These are phyloP conservation scores for Tragelaphus eurycerus DNA, from an alignment of 2,797 vertebrate genomes.

Conservation along the genomic window DNA sequence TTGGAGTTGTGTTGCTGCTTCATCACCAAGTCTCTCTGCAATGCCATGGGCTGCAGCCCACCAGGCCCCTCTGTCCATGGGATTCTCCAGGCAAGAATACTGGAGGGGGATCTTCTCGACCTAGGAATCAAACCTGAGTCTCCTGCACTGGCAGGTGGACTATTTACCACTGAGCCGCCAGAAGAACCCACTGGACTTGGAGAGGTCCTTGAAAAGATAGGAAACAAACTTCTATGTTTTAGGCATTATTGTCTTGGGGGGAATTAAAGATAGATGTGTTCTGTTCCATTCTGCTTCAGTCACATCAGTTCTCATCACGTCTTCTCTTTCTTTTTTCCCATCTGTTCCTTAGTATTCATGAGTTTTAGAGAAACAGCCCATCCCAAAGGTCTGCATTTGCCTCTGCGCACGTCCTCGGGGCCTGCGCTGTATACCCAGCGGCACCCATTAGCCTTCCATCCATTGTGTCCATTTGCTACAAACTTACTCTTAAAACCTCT, in stretches of 20 bases:
- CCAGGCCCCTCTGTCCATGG: not conserved
- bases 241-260: slow-evolving; percentile 58
- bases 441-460: not conserved
- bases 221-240: slow-evolving; percentile 41
- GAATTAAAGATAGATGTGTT: slow-evolving; percentile 58
- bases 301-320: not conserved
- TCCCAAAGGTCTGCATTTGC: not conserved
- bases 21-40: not conserved
- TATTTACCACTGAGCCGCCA: not conserved
- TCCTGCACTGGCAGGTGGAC: not conserved
- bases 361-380: not conserved
- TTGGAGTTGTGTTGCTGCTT: not conserved
- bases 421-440: not conserved
- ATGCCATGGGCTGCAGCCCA: not conserved
- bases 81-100: not conserved
- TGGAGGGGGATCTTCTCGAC: not conserved
- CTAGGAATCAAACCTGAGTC: not conserved
- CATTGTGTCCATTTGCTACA: not conserved
- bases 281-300: slow-evolving; percentile 22
- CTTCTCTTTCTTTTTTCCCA: slow-evolving; percentile 7
- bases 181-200: not conserved
- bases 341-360: not conserved
- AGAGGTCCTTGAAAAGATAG: slow-evolving; percentile 54
- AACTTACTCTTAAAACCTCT: not conserved
- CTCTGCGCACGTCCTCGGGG: not conserved